Evolutionary conservation across 1,140 invertebrate species (phyloP), one percentile per base, ranked within the genome.

Genomic region (Apis laboriosa): DNA sequence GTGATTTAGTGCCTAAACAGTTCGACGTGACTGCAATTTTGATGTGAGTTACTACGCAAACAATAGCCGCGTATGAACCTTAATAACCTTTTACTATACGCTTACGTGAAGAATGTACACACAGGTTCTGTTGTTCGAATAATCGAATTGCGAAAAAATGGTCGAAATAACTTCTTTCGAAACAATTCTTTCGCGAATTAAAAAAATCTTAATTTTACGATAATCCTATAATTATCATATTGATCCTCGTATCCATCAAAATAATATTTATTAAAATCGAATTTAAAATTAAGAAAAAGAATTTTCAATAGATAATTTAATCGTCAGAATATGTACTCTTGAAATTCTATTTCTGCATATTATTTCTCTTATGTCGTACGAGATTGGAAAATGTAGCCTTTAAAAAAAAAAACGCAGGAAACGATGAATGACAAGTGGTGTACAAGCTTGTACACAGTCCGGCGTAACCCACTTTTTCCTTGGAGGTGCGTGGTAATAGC

Each of bases 1-100:
- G 77, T 80, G 77, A 80, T 80, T 80, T 63, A 80, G 21, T 11
- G 60, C 68, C 68, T 73, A 80, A 80, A 80, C 77, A 73, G 49
- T 80, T 73, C 68, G 68, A 80, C 61, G 24, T 53, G 43, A 17
- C 77, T 51, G 56, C 67, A 66, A 28, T 72, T 79, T 61, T 61
- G 15, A 70, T 28, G 55, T 34, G 77, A 82, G 55, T 71, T 80
- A 84, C 77, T 70, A 75, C 19, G 77, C 79, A 73, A 66, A 77
- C 76, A 75, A 53, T 73, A 51, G 19, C 79, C 13, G 43, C 58
- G 17, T 9, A 58, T 60, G 61, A 49, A 49, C 15, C 28, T 49
- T 53, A 60, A 78, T 49, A 68, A 60, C 53, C 9, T 58, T 72
- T 49, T 28, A 56, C 74, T 78, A 61, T 78, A 61, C 56, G 28